phyloP scores from a whole-genome alignment of 2,113 vertebrate genomes.

The Nipponia nippon region DNA sequence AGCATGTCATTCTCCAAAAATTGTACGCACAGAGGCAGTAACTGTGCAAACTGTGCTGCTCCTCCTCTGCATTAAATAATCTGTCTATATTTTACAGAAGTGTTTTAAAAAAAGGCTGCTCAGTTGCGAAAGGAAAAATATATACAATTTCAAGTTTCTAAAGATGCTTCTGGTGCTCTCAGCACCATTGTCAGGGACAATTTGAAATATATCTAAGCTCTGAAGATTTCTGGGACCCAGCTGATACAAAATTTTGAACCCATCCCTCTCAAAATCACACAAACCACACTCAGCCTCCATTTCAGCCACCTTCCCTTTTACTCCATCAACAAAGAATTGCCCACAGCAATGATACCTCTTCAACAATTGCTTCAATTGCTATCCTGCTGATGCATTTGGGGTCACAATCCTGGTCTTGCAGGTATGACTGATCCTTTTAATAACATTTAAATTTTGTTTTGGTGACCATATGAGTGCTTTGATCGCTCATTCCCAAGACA shows the following conservation, averaged over 20 bases:
- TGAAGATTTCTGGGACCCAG: not conserved
- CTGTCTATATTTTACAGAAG: not conserved
- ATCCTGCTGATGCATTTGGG: not conserved
- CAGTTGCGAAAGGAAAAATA: not conserved
- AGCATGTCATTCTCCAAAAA: not conserved
- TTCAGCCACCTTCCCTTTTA: not conserved
- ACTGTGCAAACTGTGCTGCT: not conserved
- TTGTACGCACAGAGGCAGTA: not conserved
- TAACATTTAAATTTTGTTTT: not conserved
- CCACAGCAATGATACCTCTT: not conserved
- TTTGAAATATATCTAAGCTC: not conserved
- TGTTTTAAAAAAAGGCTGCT: not conserved
- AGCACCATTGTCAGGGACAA: not conserved
- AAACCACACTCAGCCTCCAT: not conserved
- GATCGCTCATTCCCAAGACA: not conserved
- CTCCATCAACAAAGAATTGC: not conserved
- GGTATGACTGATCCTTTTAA: not conserved
- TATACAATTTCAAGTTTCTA: not conserved
- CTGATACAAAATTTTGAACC: not conserved
- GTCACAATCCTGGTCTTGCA: not conserved
- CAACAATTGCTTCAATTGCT: not conserved
- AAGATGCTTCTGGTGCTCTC: not conserved
- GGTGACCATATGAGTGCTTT: not conserved
- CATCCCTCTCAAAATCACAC: not conserved
- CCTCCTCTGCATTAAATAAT: not conserved